Evolutionary conservation across 2,113 vertebrate species (phyloP).

Genomic region (Chlamydotis undulata): DNA sequence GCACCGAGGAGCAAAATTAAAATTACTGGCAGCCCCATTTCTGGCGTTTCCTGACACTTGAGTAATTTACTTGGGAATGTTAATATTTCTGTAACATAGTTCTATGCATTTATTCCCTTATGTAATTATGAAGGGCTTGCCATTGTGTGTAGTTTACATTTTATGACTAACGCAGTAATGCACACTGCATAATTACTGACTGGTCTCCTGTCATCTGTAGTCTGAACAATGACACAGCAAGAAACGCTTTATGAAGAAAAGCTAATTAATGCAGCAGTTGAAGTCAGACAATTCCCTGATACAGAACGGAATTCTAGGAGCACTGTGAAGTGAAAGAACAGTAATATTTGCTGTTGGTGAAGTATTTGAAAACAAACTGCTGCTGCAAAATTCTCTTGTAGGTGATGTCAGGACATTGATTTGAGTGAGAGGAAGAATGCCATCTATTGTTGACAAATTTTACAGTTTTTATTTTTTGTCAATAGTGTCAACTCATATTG

Average conservation of each 20-base stretch:
- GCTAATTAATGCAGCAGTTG: neutral
- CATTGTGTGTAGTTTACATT: neutral
- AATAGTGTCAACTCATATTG: neutral
- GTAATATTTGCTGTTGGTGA: neutral
- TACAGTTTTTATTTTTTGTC: neutral
- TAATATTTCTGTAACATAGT: neutral
- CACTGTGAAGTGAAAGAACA: neutral
- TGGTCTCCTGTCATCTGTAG: neutral
- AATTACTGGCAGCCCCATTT: neutral
- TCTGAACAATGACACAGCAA: conserved; percentile 11
- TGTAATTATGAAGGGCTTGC: neutral
- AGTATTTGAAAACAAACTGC: neutral
- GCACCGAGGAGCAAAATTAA: neutral
- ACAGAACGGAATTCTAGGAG: neutral
- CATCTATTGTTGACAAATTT: neutral
- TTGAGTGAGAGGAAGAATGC: neutral
- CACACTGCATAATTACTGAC: neutral
- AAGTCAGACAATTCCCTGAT: neutral
- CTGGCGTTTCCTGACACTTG: neutral
- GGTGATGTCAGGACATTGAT: neutral
- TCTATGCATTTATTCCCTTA: neutral
- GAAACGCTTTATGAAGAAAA: neutral
- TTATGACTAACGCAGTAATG: neutral
- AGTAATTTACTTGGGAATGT: neutral
- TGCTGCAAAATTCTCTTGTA: neutral